Evolutionary conservation across 2,113 vertebrate genomes (phyloP).

Genomic region (Numenius arquata): DNA sequence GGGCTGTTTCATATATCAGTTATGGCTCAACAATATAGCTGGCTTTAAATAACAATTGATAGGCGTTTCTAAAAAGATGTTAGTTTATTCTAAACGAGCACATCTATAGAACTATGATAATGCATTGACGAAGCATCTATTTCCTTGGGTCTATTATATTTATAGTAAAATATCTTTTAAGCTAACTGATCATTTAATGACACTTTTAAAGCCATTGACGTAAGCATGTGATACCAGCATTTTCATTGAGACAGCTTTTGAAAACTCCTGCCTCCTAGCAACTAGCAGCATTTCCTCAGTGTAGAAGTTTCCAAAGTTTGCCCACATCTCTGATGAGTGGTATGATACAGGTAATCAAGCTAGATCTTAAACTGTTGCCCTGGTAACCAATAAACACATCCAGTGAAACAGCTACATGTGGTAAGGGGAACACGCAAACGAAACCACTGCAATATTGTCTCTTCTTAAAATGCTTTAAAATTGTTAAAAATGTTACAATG

Average conservation of each 20-base stretch:
- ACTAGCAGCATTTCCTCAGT: background rate
- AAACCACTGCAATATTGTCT: background rate
- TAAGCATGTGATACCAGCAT: background rate
- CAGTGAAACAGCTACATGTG: background rate
- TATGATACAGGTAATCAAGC: slow-evolving; percentile 35
- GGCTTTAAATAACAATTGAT: background rate
- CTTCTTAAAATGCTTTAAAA: background rate
- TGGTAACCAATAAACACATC: slow-evolving; percentile 11
- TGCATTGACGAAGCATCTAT: background rate
- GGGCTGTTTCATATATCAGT: background rate
- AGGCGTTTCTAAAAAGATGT: background rate
- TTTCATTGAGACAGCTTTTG: slow-evolving; percentile 8
- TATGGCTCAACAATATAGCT: background rate
- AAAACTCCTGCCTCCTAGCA: slow-evolving; percentile 23
- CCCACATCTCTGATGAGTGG: slow-evolving; percentile 30
- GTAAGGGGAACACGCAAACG: background rate
- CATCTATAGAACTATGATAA: background rate
- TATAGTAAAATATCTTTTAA: background rate
- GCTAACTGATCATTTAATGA: background rate
- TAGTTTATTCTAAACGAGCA: background rate
- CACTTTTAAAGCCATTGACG: background rate
- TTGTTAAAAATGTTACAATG: background rate
- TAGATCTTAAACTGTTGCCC: slow-evolving; percentile 7
- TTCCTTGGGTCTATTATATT: background rate
- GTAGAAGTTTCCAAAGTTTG: slow-evolving; percentile 20